Base-by-base conservation (phyloP, 2,113 vertebrate genomes). In the Xenus cinereus region DNA sequence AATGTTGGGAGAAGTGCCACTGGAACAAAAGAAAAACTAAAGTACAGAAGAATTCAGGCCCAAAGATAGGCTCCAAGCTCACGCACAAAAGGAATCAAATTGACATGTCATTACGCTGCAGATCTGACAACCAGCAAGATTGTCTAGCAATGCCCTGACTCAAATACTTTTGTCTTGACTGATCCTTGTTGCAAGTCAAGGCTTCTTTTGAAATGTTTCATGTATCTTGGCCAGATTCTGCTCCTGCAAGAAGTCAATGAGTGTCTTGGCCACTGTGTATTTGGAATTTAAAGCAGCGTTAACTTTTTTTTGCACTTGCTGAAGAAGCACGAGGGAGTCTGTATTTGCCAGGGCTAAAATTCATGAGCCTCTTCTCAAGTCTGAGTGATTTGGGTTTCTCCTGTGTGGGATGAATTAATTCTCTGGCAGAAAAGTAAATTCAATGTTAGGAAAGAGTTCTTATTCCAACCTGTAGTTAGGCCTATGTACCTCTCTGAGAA, bases 11-110 rank as follows among this genome's bases (percentile, higher is more conserved):
- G 98, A 98, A 97, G 98, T 98, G 98, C 98, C 98, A 97, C 87
- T 45, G 90, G 98, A 98, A 99, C 99, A 99, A 99, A 99, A 98
- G 98, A 97, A 98, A 98, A 98, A 98, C 98, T 97, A 97, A 99
- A 99, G 98, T 99, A 98, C 98, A 98, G 98, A 98, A 98, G 97
- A 98, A 98, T 98, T 98, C 98, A 95, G 96, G 97, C 97, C 96
- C 89, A 90, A 97, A 98, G 98, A 98, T 93, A 94, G 98, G 97
- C 93, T 98, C 93, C 93, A 97, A 98, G 98, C 97, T 97, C 95
- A 86, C n/a, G 95, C 98, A 98, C 98, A 98, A 99, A 99, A 97
- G 98, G 97, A 98, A 98, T 98, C 98, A 98, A 98, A 99, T 98
- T 99, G 98, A 98, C 98, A 97, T 98, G 98, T 99, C 99, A 99